Base-by-base conservation (phyloP, 2,888 invertebrate genomes). In the Hedya salicella region DNA sequence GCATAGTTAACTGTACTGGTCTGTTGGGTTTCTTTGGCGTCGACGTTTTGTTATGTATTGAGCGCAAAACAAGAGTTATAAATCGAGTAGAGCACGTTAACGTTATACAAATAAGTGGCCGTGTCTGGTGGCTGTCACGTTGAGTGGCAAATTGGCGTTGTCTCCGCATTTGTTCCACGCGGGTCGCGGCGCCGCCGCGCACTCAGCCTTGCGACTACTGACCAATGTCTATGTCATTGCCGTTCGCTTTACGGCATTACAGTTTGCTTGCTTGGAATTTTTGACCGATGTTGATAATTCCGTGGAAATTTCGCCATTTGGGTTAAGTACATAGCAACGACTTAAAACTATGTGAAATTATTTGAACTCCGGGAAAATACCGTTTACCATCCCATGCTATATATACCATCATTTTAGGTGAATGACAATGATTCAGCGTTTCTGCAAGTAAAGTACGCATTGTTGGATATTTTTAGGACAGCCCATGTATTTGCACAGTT, bases 81-180 rank as follows among this genome's bases (percentile, higher is more conserved):
- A 77, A 76, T 78, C 79, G 79, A 82, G 82, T 83, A 72, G 79
- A 82, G 81, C 80, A 82, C 77, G 80, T 79, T 81, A 83, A 79
- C 82, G 85, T 85, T 87, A 83, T 81, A 86, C 82, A 87, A 88
- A 88, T 83, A 87, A 80, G 74, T 83, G 79, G 81, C 79, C 75
- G 81, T 74, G 84, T 60, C 65, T 60, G 44, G 49, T 66, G 53
- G 46, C 32, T 49, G 56, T 62, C 65, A 60, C 59, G 46, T 84
- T 84, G 83, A 87, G 83, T 84, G 86, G 86, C 83, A 88, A 88
- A 88, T 87, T 88, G 85, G 84, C 84, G 80, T 85, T 80, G 81
- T 85, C 81, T 83, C 77, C 79, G 83, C 80, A 88, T 87, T 87
- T 82, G 87, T 87, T 86, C 83, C 85, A 81, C 75, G 70, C 44